These are phyloP conservation scores for Creontiades dilutus DNA, from an alignment of 2,888 invertebrate species.

Conservation along the genomic window DNA sequence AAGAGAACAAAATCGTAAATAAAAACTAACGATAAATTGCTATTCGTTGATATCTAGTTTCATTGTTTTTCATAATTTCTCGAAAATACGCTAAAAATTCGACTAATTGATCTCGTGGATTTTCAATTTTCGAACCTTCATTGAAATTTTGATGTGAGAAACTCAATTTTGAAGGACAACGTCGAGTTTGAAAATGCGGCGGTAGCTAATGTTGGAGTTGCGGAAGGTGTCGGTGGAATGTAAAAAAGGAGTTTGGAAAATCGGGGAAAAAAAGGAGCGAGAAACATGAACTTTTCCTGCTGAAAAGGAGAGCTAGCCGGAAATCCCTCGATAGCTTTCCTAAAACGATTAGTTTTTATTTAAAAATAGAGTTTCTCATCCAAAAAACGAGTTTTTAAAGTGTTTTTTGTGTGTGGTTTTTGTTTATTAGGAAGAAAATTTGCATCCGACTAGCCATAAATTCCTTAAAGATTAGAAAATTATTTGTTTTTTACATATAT, in stretches of 20 bases:
- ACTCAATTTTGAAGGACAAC: too few species aligned
- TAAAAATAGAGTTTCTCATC: background rate
- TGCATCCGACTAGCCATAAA: constrained; percentile 74
- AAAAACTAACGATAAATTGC: constrained; percentile 60
- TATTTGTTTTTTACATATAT: constrained; percentile 23
- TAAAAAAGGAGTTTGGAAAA: background rate
- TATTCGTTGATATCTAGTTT: constrained; percentile 74
- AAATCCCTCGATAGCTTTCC: constrained; percentile 38
- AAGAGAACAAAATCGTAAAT: constrained; percentile 61
- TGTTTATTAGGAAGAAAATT: constrained; percentile 42
- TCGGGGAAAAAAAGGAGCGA: background rate
- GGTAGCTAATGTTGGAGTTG: constrained; percentile 3
- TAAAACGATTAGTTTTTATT: constrained; percentile 10
- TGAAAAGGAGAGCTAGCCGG: constrained; percentile 69
- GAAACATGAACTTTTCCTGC: constrained; percentile 55
- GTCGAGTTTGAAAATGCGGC: background rate
- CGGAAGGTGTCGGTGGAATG: background rate
- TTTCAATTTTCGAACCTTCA: background rate
- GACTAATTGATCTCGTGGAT: background rate
- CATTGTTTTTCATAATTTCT: constrained; percentile 72
- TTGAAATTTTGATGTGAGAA: background rate
- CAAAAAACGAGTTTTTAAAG: constrained; percentile 7
- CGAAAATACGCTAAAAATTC: constrained; percentile 75
- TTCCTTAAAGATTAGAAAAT: constrained; percentile 58
- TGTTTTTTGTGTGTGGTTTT: constrained; percentile 48